Evolutionary conservation across 37 sponge, comb jelly and placozoan species (phyloP).

Genomic region (Aplysina aerophoba): DNA sequence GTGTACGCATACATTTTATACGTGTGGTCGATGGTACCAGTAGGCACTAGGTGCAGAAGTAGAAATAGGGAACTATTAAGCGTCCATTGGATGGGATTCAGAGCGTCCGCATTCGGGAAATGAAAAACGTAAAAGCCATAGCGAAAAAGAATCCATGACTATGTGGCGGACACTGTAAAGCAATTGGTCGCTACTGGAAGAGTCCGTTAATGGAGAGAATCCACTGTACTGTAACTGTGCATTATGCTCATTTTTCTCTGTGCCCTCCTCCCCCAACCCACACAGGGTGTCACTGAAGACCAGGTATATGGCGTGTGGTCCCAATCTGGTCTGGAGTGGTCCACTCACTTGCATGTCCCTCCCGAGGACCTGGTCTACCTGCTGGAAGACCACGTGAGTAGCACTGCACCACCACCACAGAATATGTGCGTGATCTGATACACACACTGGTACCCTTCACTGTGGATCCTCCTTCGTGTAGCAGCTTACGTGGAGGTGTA

Average conservation of each 20-base stretch:
- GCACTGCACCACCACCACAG: too few species aligned
- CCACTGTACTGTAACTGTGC: slow-evolving; percentile 17
- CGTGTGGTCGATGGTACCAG: not conserved
- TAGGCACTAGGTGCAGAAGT: too few species aligned
- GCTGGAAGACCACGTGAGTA: slow-evolving; percentile 19
- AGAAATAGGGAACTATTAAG: not conserved
- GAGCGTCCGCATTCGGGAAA: slow-evolving; percentile 9
- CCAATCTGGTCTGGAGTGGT: slow-evolving; percentile 16
- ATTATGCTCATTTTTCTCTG: too few species aligned
- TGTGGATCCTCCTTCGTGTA: too few species aligned
- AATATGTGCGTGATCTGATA: too few species aligned
- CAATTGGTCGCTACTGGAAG: slow-evolving; percentile 11
- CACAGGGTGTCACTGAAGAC: not conserved
- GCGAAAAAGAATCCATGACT: slow-evolving; percentile 7
- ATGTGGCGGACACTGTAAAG: slow-evolving; percentile 22
- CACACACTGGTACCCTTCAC: too few species aligned
- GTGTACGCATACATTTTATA: not conserved
- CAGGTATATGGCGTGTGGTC: not conserved
- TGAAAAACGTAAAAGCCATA: not conserved
- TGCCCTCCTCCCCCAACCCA: too few species aligned
- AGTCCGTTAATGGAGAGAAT: slow-evolving; percentile 39
- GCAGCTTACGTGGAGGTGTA: too few species aligned
- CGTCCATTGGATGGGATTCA: slow-evolving; percentile 9
- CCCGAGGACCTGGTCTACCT: not conserved
- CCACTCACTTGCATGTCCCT: not conserved